Base-by-base conservation (phyloP, 2,888 invertebrate genomes). In the Diaprepes abbreviatus region DNA sequence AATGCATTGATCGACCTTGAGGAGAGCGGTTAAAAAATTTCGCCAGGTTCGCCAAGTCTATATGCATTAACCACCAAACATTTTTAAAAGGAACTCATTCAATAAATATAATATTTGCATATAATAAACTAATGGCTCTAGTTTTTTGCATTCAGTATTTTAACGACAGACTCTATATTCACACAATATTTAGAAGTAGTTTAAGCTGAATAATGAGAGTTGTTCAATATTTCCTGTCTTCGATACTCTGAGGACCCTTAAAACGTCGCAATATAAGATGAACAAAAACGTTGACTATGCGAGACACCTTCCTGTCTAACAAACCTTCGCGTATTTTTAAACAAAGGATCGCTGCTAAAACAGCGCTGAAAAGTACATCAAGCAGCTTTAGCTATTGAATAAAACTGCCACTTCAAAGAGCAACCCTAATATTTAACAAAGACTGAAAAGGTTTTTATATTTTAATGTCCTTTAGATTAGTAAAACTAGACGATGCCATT, bases 201-300 rank as follows among this genome's bases (percentile, higher is more conserved):
- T 55, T 65, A 38, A 31, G 58, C 66, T 50, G 50, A 50, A 66
- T 66, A 48, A 38, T 10, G 21, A 66, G 58, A 7, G 48, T 38
- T 48, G 58, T 57, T 58, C 66, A 66, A 66, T 66, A 66, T 66
- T 66, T 66, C 66, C 66, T 45, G 66, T 58, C 66, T 66, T 50
- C 50, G 2, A 19, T 35, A 21, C 28, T 55, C 55, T 45, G 50
- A 58, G 58, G 17, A 28, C 28, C 3, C 31, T 66, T 19, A n/a
- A 57, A 28, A 31, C 16, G 55, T 55, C 33, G 55, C 55, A 55
- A 65, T 65, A 55, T 16, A 58, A 7, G 24, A 21, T 17, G 31
- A 33, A 64, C 55, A 55, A 64, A 63, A 64, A 55, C 66, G 66
- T 58, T 50, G 66, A 58, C 57, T 50, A 33, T 55, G 64, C 55